Conservation (phyloP, 1,140 invertebrate species). For the Procambarus clarkii region DNA sequence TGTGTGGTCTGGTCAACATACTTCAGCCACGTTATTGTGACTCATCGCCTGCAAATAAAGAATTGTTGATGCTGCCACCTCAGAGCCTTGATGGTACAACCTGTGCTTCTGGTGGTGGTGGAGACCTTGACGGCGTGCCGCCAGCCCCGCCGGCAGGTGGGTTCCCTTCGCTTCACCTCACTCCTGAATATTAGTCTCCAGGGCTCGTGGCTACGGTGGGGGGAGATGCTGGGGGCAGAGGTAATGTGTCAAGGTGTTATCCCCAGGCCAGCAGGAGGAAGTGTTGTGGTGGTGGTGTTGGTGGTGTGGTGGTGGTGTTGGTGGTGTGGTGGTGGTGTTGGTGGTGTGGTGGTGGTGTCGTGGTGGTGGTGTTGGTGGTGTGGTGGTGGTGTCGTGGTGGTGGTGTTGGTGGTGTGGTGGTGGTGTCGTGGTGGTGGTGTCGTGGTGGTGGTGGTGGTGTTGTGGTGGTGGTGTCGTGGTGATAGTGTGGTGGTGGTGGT, state of each 20-base stretch:
- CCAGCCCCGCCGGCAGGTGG: not conserved
- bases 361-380: not conserved
- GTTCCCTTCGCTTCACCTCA: not conserved
- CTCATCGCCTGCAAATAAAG: no score
- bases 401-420: not conserved
- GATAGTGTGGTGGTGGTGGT: no score
- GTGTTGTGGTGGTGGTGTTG: not conserved
- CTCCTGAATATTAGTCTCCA: not conserved
- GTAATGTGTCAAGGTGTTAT: no score
- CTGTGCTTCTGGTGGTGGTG: not conserved
- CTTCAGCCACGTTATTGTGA: no score
- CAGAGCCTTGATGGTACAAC: no score
- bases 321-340: not conserved
- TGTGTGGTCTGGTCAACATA: no score
- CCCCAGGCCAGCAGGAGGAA: not conserved
- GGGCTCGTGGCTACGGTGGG: not conserved
- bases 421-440: not conserved
- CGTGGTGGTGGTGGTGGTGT: not conserved
- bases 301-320: not conserved
- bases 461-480: no score
- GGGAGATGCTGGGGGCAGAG: not conserved
- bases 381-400: not conserved
- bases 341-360: not conserved
- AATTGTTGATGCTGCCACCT: no score
- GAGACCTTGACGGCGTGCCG: not conserved